Percentiles rank a stretch among this genome's conserved stretches.
phyloP scores from a whole-genome alignment of 1,140 invertebrate species.

The Bicyclus anynana region DNA sequence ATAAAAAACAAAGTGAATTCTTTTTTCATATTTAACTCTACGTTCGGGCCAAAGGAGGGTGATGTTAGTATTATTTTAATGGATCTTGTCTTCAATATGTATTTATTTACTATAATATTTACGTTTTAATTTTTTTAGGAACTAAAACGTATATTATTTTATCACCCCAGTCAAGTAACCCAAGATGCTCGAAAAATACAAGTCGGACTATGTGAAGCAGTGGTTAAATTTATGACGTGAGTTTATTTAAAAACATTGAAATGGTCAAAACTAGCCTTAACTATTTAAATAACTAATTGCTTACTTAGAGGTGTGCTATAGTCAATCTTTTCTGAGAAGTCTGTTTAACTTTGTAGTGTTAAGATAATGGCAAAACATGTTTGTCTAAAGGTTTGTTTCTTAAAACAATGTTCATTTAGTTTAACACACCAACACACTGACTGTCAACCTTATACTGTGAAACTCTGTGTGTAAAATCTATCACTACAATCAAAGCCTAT shows the following conservation, averaged over 20 bases:
- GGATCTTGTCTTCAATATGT: neutral
- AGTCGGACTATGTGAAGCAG: slow-evolving; percentile 94
- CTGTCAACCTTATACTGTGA: no score
- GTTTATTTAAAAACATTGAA: slow-evolving; percentile 29
- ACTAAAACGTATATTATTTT: slow-evolving; percentile 92
- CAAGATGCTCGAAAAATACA: slow-evolving; percentile 91
- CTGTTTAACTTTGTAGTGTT: no score
- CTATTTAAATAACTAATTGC: no score
- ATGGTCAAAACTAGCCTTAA: no score
- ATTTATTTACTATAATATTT: slow-evolving; percentile 4
- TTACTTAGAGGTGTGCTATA: no score
- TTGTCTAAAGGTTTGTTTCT: no score
- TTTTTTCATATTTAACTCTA: slow-evolving; percentile 75
- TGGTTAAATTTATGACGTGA: slow-evolving; percentile 95
- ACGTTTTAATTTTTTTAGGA: slow-evolving; percentile 81
- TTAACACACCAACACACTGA: no score
- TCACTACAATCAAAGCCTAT: no score
- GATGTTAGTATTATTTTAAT: slow-evolving; percentile 47
- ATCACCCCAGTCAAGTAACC: slow-evolving; percentile 87
- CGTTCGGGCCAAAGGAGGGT: slow-evolving; percentile 69
- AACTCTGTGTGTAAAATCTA: no score
- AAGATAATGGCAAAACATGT: no score
- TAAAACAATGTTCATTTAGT: no score
- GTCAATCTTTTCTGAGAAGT: no score
- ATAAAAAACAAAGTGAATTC: slow-evolving; percentile 64